phyloP scores from a whole-genome alignment of 1,140 invertebrate species.

The Nautilus pompilius region DNA sequence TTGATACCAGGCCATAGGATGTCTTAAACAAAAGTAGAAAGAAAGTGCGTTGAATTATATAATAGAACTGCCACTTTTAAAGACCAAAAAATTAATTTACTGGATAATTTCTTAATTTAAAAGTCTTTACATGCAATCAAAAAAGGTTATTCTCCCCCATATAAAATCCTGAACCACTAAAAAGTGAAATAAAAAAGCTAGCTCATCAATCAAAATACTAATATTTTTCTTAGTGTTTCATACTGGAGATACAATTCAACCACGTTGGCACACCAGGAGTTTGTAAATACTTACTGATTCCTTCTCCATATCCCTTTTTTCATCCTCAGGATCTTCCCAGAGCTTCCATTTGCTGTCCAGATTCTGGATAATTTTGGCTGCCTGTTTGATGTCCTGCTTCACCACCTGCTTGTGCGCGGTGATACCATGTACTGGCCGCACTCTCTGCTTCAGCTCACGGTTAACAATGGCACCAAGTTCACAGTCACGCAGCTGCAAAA shows the following conservation, averaged over 20 bases:
- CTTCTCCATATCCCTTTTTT: slow-evolving; percentile 48
- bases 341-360: slow-evolving; percentile 81
- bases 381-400: slow-evolving; percentile 86
- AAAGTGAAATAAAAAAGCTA: neutral
- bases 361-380: slow-evolving; percentile 92
- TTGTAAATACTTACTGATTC: too few species aligned
- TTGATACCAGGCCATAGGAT: slow-evolving; percentile 64
- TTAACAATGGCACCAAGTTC: slow-evolving; percentile 94
- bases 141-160: too few species aligned
- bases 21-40: too few species aligned
- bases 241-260: too few species aligned
- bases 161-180: neutral
- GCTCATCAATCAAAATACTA: too few species aligned
- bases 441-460: slow-evolving; percentile 85
- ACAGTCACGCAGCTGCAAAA: slow-evolving; percentile 75
- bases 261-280: too few species aligned
- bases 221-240: too few species aligned
- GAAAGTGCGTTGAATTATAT: too few species aligned
- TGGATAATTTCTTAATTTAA: too few species aligned
- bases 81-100: too few species aligned
- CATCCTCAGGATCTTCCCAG: slow-evolving; percentile 66
- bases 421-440: slow-evolving; percentile 89
- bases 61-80: too few species aligned
- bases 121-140: too few species aligned
- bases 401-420: slow-evolving; percentile 85